These are phyloP conservation scores for Drosophila biarmipes DNA, from an alignment of 1,140 invertebrate species.

Conservation along the genomic window DNA sequence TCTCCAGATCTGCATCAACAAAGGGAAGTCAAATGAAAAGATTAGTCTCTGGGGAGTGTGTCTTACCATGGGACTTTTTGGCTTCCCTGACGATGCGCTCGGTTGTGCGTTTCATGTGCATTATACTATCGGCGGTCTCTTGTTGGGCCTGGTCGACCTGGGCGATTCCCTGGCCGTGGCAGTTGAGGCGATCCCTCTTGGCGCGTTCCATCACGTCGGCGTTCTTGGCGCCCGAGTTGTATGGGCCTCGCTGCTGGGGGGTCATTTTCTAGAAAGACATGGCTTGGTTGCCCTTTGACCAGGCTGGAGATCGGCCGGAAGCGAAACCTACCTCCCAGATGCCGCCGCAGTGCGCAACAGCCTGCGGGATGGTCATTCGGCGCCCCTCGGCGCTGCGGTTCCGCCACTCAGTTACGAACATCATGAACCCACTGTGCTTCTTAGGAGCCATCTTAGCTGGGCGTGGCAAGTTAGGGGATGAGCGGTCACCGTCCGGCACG, in stretches of 20 bases:
- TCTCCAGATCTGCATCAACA: constrained; percentile 48
- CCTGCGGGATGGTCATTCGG: constrained; percentile 13
- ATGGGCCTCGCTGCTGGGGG: constrained; percentile 48
- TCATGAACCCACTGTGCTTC: constrained; percentile 52
- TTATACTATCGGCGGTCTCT: constrained; percentile 9
- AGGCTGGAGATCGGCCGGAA: not conserved
- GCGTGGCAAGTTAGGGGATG: constrained; percentile 7
- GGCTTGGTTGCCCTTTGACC: not conserved
- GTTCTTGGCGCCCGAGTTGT: constrained; percentile 41
- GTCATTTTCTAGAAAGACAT: constrained; percentile 36
- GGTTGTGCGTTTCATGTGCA: constrained; percentile 59
- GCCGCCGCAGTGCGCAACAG: constrained; percentile 32
- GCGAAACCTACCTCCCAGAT: constrained; percentile 42
- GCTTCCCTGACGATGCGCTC: constrained; percentile 48
- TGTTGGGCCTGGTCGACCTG: constrained; percentile 34
- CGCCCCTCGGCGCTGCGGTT: constrained; percentile 1
- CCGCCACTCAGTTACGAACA: constrained; percentile 57
- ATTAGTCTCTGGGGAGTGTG: not conserved
- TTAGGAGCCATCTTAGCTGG: constrained; percentile 53
- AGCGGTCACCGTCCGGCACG: not conserved
- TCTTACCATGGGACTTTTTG: constrained; percentile 44
- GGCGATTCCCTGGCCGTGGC: constrained; percentile 37
- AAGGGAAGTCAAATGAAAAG: not conserved
- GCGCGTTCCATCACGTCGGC: not conserved
- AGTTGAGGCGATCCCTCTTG: constrained; percentile 37